Evolutionary conservation across 2,888 invertebrate genomes (phyloP), one percentile per base, ranked within the genome.

Genomic region (Coleophora deauratella): DNA sequence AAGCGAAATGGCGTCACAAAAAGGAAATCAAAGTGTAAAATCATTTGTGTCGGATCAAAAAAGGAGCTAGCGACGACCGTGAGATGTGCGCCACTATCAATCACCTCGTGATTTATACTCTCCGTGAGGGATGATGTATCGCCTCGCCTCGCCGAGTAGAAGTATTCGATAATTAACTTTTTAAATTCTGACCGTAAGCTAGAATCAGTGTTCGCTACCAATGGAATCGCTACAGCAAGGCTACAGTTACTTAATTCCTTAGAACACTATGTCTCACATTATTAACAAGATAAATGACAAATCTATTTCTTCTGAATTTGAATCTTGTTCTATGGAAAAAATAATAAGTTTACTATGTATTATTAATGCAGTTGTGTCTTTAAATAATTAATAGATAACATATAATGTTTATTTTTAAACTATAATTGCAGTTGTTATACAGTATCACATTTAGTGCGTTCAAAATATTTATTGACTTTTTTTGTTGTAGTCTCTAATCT

Each of bases 101-200:
- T 85, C 84, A 85, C 70, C 55, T 54, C 56, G 71, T 84, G 84
- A 85, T 85, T 84, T 82, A 84, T 85, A 79, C 70, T 71, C 77
- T 66, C 68, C 61, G 61, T 54, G 60, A 50, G 64, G 72, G 72
- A 80, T 85, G 84, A 85, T 85, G 80, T 77, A 84, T 84, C 75
- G 64, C 70, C 62, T 45, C 60, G 61, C 65, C 60, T 55, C 59
- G 62, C 64, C 63, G 63, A 57, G 72, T 68, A 70, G 74, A 72
- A 78, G 76, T 73, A 74, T 78, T 71, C 68, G 74, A 78, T 85
- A 85, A 85, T 85, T 85, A 85, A 85, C 82, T 82, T 82, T 84
- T 84, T 72, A 73, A 74, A 77, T 69, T 77, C 78, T 79, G 81
- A 84, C 69, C 71, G 74, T 79, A 78, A 66, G 79, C 77, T 76